Evolutionary conservation across 1,140 invertebrate species (phyloP).

Genomic region (Limonius californicus): DNA sequence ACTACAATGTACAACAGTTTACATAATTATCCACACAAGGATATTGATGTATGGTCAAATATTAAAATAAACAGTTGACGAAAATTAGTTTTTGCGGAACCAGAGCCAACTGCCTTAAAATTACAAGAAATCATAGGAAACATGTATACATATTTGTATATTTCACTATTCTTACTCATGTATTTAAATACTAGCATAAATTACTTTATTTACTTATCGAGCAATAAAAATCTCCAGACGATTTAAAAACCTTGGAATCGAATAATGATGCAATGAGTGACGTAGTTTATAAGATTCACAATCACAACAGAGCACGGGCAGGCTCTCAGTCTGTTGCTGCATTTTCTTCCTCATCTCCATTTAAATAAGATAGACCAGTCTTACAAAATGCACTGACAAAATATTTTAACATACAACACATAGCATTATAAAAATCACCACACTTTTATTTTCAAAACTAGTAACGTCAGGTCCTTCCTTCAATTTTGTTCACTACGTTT

Average conservation of each 20-base stretch:
- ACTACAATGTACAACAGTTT: conserved; percentile 10
- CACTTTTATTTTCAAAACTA: not conserved
- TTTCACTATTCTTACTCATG: conserved; percentile 35
- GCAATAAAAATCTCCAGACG: conserved; percentile 32
- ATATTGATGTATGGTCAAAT: not conserved
- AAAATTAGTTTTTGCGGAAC: conserved; percentile 17
- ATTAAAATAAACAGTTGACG: not conserved
- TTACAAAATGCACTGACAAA: conserved; percentile 5
- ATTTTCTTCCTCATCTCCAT: conserved; percentile 1
- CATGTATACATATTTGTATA: conserved; percentile 38
- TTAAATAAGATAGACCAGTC: not conserved
- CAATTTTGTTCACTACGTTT: conserved; percentile 4
- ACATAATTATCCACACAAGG: not conserved
- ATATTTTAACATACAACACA: conserved; percentile 9
- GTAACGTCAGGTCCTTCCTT: not conserved
- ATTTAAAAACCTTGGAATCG: conserved; percentile 24
- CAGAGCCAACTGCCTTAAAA: conserved; percentile 39
- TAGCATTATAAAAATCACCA: conserved; percentile 9
- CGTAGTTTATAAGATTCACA: not conserved
- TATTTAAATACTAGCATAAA: conserved; percentile 43
- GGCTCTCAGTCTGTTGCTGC: conserved; percentile 32
- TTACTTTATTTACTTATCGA: conserved; percentile 39
- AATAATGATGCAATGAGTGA: conserved; percentile 15
- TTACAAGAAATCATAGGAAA: conserved; percentile 39
- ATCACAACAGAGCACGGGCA: conserved; percentile 29